Evolutionary conservation across 2,888 invertebrate genomes (phyloP).

Genomic region (Napeogenes sylphis): DNA sequence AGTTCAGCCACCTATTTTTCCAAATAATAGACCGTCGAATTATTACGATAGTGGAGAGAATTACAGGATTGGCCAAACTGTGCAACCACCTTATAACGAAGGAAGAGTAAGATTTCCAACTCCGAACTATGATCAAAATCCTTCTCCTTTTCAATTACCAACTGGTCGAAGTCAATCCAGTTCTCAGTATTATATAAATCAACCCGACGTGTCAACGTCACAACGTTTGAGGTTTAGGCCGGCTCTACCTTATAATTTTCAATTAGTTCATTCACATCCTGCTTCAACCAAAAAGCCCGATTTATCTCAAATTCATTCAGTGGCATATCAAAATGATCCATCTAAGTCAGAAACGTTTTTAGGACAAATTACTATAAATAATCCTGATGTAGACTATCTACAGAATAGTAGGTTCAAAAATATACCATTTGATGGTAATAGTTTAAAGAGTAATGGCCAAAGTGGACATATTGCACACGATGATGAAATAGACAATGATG

Average conservation of each 20-base stretch:
- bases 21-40: conserved; percentile 58
- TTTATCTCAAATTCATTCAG: conserved; percentile 75
- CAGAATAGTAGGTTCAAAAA: conserved; percentile 69
- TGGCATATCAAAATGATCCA: conserved; percentile 77
- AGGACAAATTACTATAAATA: conserved; percentile 80
- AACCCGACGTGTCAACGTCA: conserved; percentile 61
- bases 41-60: conserved; percentile 63
- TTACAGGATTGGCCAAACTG: conserved; percentile 54
- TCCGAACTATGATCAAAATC: conserved; percentile 72
- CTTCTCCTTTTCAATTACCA: conserved; percentile 70
- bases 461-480: conserved; percentile 63
- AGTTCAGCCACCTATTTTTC: conserved; percentile 70
- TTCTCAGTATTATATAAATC: conserved; percentile 67
- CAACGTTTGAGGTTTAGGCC: conserved; percentile 66
- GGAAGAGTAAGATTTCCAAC: conserved; percentile 64
- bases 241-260: conserved; percentile 65
- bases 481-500: conserved; percentile 63
- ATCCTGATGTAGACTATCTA: conserved; percentile 74
- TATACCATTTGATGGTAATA: conserved; percentile 71
- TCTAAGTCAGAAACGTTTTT: conserved; percentile 80
- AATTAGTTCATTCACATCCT: conserved; percentile 67
- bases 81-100: conserved; percentile 60
- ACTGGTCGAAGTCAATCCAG: conserved; percentile 71
- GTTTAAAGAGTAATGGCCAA: conserved; percentile 67
- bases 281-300: conserved; percentile 77